phyloP scores from a whole-genome alignment of 2,113 vertebrate species.

The Trinectes maculatus region DNA sequence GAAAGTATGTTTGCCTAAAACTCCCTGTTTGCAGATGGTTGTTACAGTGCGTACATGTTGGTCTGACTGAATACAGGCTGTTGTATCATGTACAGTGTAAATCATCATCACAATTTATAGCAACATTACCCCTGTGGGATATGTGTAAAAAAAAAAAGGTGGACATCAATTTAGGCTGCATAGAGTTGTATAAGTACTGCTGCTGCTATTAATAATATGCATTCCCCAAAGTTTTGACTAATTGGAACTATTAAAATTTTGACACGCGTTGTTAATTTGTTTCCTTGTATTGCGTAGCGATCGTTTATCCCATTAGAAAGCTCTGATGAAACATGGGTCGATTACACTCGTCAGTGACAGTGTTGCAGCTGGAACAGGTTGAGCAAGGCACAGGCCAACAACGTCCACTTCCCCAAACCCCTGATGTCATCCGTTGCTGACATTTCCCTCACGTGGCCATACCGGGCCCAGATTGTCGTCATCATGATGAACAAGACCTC shows the following conservation, averaged over 20 bases:
- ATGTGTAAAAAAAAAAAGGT: slow-evolving; percentile 23
- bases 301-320: slow-evolving; percentile 71
- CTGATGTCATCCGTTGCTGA: slow-evolving; percentile 37
- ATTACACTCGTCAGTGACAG: slow-evolving; percentile 55
- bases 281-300: slow-evolving; percentile 78
- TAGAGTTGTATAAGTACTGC: slow-evolving; percentile 51
- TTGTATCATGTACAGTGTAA: neutral
- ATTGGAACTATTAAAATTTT: slow-evolving; percentile 80
- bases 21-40: neutral
- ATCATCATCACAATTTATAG: slow-evolving; percentile 32
- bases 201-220: slow-evolving; percentile 70
- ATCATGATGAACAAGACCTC: slow-evolving; percentile 41
- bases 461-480: neutral
- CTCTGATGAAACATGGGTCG: slow-evolving; percentile 73
- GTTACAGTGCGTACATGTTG: slow-evolving; percentile 16
- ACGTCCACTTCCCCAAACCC: slow-evolving; percentile 36
- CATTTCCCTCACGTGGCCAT: slow-evolving; percentile 21
- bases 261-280: slow-evolving; percentile 79
- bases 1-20: too few species aligned
- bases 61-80: slow-evolving; percentile 14
- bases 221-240: slow-evolving; percentile 79
- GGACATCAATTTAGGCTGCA: slow-evolving; percentile 33
- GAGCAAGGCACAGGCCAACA: slow-evolving; percentile 2
- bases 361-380: slow-evolving; percentile 32
- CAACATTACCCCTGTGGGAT: slow-evolving; percentile 34